Evolutionary conservation across 1,140 invertebrate genomes (phyloP).

Genomic region (Aphelenchoides fujianensis): DNA sequence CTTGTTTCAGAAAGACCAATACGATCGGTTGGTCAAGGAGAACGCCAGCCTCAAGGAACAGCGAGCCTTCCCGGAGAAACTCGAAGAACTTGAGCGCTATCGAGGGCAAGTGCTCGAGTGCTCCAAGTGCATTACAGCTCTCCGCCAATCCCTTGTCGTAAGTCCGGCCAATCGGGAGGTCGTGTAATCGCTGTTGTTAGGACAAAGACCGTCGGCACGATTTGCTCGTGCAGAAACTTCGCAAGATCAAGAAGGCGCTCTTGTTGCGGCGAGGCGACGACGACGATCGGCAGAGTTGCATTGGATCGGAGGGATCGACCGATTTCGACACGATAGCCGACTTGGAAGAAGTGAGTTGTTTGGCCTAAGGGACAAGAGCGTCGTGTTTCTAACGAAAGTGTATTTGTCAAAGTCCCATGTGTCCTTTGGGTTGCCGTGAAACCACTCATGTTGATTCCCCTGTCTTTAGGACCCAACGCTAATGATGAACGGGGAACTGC

Average conservation of each 20-base stretch:
- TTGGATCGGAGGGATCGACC: conserved; percentile 54
- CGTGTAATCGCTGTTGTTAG: conserved; percentile 34
- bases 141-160: conserved; percentile 50
- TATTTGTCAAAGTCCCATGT: no score
- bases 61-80: conserved; percentile 57
- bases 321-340: conserved; percentile 58
- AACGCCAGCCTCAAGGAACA: conserved; percentile 51
- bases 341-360: conserved; percentile 55
- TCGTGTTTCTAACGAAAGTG: no score
- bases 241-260: conserved; percentile 36
- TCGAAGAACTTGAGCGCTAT: conserved; percentile 57
- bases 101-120: conserved; percentile 55
- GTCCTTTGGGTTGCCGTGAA: no score
- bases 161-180: neutral
- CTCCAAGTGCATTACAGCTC: conserved; percentile 59
- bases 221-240: conserved; percentile 54
- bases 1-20: conserved; percentile 53
- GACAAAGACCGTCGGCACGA: conserved; percentile 59
- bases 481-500: conserved; percentile 15
- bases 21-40: conserved; percentile 55
- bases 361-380: no score
- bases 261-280: conserved; percentile 41
- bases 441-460: neutral
- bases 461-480: conserved; percentile 7
- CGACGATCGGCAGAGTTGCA: conserved; percentile 46